Base-by-base conservation (phyloP, 2,797 vertebrate species). In the Spheniscus humboldti region DNA sequence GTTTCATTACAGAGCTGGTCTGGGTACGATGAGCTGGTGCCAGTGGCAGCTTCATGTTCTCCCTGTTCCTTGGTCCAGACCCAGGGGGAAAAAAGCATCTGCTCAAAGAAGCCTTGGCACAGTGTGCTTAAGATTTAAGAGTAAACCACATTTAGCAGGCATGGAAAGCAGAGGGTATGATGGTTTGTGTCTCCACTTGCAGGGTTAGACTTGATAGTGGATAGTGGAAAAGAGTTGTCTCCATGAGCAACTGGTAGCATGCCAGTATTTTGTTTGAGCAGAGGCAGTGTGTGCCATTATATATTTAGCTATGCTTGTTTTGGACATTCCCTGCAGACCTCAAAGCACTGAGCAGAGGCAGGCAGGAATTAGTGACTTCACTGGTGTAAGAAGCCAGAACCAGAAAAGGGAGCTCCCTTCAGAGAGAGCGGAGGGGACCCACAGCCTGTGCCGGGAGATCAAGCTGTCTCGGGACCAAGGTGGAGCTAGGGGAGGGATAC, bases 361-460 rank as follows among this genome's bases (percentile, higher is more conserved):
- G 12, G 30, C 18, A 88, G 71, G 41, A 25, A 31, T 86, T 33
- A 83, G 11, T 30, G 43, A 35, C 39, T 81, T 68, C 37, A 18
- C 2, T 37, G 69, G 16, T 8, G 1, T 60, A 19, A 80, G 53
- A 28, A 47, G 22, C 17, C 39, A 69, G 41, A 66, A 53, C 9
- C 7, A 55, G 57, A 39, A 66, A 31, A 43, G 35, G 27, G 28
- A 81, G 19, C 22, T 89, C 24, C 7, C 15, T 31, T 77, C 2
- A 2, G 50, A 79, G 71, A 30, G n/a, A 63, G 28, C 0, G 0
- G 33, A 73, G 25, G 18, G 22, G 5, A 57, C 18, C 18, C 22
- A 17, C 24, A 69, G 48, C 20, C 43, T 0, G 0, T 25, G 43
- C 35, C 2, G 0, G 31, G 23, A 56, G 37, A 53, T 20, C 14